Evolutionary conservation across 2,113 vertebrate species (phyloP).

Genomic region (Regulus satrapa): DNA sequence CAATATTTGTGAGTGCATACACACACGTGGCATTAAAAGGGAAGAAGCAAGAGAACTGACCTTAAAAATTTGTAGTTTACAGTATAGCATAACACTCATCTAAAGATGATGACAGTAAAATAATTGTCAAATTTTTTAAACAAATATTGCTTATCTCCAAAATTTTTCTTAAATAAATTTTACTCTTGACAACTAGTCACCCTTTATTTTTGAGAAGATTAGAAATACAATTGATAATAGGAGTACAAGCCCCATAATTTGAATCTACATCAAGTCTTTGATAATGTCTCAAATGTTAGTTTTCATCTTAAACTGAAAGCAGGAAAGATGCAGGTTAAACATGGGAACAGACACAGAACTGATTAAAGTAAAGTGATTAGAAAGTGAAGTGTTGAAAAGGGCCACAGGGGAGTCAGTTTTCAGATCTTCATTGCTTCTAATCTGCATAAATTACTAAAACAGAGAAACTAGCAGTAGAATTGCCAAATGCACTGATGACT

Average conservation of each 20-base stretch:
- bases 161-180: not conserved
- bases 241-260: slow-evolving; percentile 28
- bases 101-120: not conserved
- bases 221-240: slow-evolving; percentile 28
- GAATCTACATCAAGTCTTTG: slow-evolving; percentile 37
- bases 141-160: not conserved
- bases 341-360: slow-evolving; percentile 55
- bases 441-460: slow-evolving; percentile 60
- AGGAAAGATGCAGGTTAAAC: slow-evolving; percentile 51
- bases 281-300: slow-evolving; percentile 29
- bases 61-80: not conserved
- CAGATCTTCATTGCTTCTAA: slow-evolving; percentile 58
- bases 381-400: slow-evolving; percentile 52
- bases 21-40: not conserved
- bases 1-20: not conserved
- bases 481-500: slow-evolving; percentile 48
- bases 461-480: slow-evolving; percentile 29
- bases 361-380: slow-evolving; percentile 64
- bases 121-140: not conserved
- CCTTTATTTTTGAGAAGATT: not conserved
- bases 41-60: not conserved
- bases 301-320: slow-evolving; percentile 42
- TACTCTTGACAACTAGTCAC: not conserved
- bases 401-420: slow-evolving; percentile 49
- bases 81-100: not conserved